These are phyloP conservation scores for Fukomys damarensis DNA, from an alignment of 2,113 vertebrate species.

Conservation along the genomic window DNA sequence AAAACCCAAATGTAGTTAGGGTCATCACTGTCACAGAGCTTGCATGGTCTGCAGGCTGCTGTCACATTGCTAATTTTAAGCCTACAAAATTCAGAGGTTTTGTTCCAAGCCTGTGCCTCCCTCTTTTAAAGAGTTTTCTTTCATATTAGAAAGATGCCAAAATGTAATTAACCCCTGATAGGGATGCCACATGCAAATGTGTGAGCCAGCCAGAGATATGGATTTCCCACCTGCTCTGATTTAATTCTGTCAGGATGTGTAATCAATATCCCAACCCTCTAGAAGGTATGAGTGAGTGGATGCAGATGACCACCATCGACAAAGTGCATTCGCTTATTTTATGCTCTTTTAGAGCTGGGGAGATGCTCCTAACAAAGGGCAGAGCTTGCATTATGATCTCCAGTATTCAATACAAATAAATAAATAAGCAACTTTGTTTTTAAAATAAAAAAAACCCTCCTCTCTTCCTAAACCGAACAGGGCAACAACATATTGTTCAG, in stretches of 20 bases:
- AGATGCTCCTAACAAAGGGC: not conserved
- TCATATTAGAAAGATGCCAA: conserved; percentile 57
- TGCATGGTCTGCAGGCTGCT: not conserved
- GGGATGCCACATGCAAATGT: conserved; percentile 9
- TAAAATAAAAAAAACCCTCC: not conserved
- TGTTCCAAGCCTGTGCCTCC: not conserved
- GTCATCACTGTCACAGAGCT: not conserved
- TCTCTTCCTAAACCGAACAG: conserved; percentile 60
- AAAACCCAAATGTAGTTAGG: not conserved
- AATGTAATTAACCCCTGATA: conserved; percentile 62
- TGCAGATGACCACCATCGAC: not conserved
- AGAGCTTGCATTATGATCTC: conserved; percentile 25
- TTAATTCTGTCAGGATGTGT: conserved; percentile 59
- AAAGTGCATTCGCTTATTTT: not conserved
- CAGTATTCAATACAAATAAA: conserved; percentile 60
- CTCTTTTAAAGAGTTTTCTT: conserved; percentile 45
- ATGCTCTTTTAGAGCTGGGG: conserved; percentile 10
- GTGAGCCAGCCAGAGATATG: not conserved
- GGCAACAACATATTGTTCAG: conserved; percentile 50
- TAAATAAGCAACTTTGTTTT: not conserved
- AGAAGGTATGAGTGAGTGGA: not conserved
- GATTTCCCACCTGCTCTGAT: conserved; percentile 56
- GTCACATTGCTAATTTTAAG: not conserved
- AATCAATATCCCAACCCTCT: conserved; percentile 15
- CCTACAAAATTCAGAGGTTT: not conserved